phyloP scores from a whole-genome alignment of 2,888 invertebrate species.

The Timema podura region DNA sequence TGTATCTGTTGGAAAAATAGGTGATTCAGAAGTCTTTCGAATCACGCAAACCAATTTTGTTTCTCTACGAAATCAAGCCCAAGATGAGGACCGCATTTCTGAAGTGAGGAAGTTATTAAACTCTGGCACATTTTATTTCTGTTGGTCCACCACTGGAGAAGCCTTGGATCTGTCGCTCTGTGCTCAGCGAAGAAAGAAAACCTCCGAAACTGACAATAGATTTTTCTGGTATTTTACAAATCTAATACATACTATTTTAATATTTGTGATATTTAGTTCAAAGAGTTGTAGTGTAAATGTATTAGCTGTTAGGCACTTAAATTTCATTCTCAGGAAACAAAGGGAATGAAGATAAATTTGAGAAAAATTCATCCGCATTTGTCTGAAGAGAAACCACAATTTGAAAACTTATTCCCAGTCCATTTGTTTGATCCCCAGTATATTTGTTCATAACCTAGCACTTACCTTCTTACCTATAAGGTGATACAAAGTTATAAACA shows the following conservation, averaged over 20 bases:
- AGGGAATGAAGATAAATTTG: too few relatives aligned
- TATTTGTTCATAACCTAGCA: too few relatives aligned
- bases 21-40: constrained; percentile 90
- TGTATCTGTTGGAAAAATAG: constrained; percentile 93
- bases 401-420: too few relatives aligned
- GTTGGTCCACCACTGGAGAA: constrained; percentile 61
- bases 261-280: background rate
- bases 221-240: constrained; percentile 80
- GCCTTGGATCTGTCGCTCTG: constrained; percentile 90
- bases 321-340: too few relatives aligned
- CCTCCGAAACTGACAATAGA: constrained; percentile 81
- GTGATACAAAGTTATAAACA: too few relatives aligned
- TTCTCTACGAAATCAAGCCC: constrained; percentile 71
- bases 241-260: background rate
- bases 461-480: too few relatives aligned
- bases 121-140: constrained; percentile 98
- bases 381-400: too few relatives aligned
- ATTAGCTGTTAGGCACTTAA: too few relatives aligned
- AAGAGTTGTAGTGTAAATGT: background rate
- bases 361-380: too few relatives aligned
- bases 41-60: constrained; percentile 90
- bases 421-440: too few relatives aligned
- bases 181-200: constrained; percentile 82
- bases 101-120: constrained; percentile 83
- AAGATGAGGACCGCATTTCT: constrained; percentile 55